A percentile compares a stretch with the other conserved stretches of the same genome.
Evolutionary conservation across 30 jellyfish, hydroid and myxozoan species (phyloP).

Genomic region (Aurelia coerulea): DNA sequence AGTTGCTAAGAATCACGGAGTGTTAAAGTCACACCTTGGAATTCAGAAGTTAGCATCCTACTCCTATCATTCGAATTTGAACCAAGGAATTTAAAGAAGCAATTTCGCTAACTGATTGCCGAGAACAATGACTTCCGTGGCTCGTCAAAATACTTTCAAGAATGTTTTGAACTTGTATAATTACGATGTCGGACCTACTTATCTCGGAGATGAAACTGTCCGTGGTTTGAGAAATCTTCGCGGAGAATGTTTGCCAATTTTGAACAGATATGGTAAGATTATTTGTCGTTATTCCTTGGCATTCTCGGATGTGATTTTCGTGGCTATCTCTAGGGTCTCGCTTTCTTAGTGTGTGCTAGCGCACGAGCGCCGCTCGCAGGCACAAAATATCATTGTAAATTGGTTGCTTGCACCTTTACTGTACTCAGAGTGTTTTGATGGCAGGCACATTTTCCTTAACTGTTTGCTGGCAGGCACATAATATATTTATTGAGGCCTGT

Average conservation of each 20-base stretch:
- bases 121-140: constrained; percentile 26
- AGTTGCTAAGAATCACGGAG: background rate
- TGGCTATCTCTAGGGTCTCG: background rate
- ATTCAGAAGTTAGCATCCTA: background rate
- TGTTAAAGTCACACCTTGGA: background rate
- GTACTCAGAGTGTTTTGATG: too few species aligned
- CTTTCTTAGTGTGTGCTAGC: background rate
- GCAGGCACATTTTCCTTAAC: too few species aligned
- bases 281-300: background rate
- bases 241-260: constrained; percentile 66
- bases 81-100: too few species aligned
- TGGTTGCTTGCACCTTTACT: too few species aligned
- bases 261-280: constrained; percentile 30
- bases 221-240: constrained; percentile 58
- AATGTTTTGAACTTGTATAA: constrained; percentile 58
- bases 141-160: constrained; percentile 49
- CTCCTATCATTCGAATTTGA: too few species aligned
- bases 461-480: too few species aligned
- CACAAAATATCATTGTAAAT: too few species aligned
- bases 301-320: background rate
- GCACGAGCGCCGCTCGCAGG: background rate
- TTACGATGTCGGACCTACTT: constrained; percentile 63
- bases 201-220: constrained; percentile 35
- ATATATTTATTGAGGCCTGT: too few species aligned
- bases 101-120: background rate